Percentiles rank a stretch among this genome's conserved stretches.
These are phyloP conservation scores for Tryphoninae sp. DNA, from an alignment of 2,888 invertebrate genomes.

Conservation along the genomic window DNA sequence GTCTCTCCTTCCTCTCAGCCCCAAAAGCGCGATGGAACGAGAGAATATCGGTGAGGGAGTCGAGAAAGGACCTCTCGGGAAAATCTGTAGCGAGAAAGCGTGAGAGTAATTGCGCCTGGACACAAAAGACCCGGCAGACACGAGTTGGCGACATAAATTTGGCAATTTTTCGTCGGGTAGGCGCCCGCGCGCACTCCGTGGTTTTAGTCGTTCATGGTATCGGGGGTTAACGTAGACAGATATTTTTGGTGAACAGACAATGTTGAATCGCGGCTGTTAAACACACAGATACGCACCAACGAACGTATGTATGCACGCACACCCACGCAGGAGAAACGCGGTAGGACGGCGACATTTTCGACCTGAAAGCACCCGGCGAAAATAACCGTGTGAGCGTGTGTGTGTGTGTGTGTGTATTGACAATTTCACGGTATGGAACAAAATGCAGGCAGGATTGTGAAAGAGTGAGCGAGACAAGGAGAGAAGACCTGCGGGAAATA, in stretches of 20 bases:
- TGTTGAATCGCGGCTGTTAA: constrained; percentile 16
- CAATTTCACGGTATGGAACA: background rate
- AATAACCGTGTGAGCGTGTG: background rate
- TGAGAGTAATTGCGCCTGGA: constrained; percentile 64
- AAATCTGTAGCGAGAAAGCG: constrained; percentile 27
- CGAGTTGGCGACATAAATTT: constrained; percentile 66
- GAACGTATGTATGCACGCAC: background rate
- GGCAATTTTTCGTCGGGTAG: constrained; percentile 62
- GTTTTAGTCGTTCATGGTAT: constrained; percentile 56
- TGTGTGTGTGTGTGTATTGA: background rate
- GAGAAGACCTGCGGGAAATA: constrained; percentile 42
- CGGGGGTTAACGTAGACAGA: constrained; percentile 51
- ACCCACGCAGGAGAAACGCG: background rate
- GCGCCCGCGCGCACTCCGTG: constrained; percentile 7
- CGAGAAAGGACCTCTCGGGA: constrained; percentile 1
- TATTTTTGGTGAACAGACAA: constrained; percentile 66
- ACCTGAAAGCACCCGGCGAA: background rate
- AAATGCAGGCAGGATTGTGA: constrained; percentile 4
- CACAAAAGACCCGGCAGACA: constrained; percentile 51
- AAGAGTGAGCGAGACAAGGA: constrained; percentile 23
- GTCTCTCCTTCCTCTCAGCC: constrained; percentile 19
- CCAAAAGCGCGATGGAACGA: background rate
- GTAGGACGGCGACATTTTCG: background rate
- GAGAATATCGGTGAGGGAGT: constrained; percentile 6
- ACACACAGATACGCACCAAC: constrained; percentile 13